Base-by-base conservation (phyloP, 2,888 invertebrate genomes). In the Diploptera punctata region DNA sequence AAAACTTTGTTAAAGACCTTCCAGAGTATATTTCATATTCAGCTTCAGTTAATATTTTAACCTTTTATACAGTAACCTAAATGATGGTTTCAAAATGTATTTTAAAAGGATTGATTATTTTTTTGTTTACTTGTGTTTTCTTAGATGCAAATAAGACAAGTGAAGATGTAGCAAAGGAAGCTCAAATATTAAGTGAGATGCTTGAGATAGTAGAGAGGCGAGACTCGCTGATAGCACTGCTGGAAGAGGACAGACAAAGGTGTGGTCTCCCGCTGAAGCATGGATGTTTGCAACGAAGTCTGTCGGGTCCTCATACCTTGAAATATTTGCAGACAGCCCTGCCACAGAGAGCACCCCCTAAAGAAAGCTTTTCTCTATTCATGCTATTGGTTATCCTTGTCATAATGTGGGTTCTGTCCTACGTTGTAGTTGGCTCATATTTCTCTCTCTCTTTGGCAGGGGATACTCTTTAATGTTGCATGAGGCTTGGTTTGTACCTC, bases 151-250 rank as follows among this genome's bases (percentile, higher is more conserved):
- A 81, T 67, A 88, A 88, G 81, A 85, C 86, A 10, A 81, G 82
- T 33, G 86, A 84, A 52, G 87, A 91, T 77, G 86, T 89, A 70
- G 88, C 87, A 76, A 85, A 86, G 74, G 94, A 94, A 83, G 90
- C 92, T 76, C 88, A 89, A 78, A 91, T 94, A 79, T 87, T 94
- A 75, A 89, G 90, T 77, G 93, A 94, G 84, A 91, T 94, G 89
- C 85, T 93, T 82, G 91, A 93, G 81, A 92, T 94, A 78, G 93
- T 93, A 71, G 90, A 93, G 74, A 91, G 93, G 81, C 84, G 91
- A 75, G 90, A 91, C 80, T 87, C 88, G 38, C 83, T 92, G 73
- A 88, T 89, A 74, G 85, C 87, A 61, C 84, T 89, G 79, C 83
- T 91, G 77, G 91, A 91, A 82, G 89, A 90, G 81, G 90, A 91